These are phyloP conservation scores for Oscheius sp. DNA, from an alignment of 2,888 invertebrate genomes.

Conservation along the genomic window DNA sequence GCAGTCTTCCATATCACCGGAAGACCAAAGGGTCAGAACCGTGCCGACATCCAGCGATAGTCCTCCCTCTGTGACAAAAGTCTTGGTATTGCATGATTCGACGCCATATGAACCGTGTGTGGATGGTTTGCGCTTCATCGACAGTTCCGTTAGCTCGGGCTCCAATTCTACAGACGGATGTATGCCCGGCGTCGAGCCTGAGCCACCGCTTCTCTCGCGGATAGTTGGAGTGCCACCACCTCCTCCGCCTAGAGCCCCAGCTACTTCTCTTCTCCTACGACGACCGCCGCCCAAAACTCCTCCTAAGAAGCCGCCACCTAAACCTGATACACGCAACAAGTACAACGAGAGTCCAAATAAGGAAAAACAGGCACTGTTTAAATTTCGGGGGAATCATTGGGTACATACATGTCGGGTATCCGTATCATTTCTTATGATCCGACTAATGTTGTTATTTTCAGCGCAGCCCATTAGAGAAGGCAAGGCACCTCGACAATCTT, in stretches of 20 bases:
- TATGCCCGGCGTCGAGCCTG: slow-evolving; percentile 56
- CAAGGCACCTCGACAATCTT: slow-evolving; percentile 72
- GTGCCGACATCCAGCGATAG: slow-evolving; percentile 1
- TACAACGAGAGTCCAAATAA: slow-evolving; percentile 53
- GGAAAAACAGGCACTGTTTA: slow-evolving; percentile 42
- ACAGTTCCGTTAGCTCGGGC: slow-evolving; percentile 31
- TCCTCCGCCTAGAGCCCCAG: slow-evolving; percentile 54
- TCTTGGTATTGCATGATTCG: slow-evolving; percentile 24
- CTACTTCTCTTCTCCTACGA: slow-evolving; percentile 52
- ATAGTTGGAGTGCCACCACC: slow-evolving; percentile 61
- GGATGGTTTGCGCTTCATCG: slow-evolving; percentile 35
- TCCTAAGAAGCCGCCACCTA: slow-evolving; percentile 42
- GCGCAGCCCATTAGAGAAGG: slow-evolving; percentile 73
- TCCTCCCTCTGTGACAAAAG: slow-evolving; percentile 26
- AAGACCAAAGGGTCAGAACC: background rate
- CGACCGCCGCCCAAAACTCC: slow-evolving; percentile 40
- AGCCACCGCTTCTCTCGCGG: slow-evolving; percentile 63
- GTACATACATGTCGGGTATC: slow-evolving; percentile 2
- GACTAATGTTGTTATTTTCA: slow-evolving; percentile 54
- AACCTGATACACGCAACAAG: slow-evolving; percentile 55
- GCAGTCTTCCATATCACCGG: slow-evolving; percentile 23
- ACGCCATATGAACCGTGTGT: slow-evolving; percentile 20
- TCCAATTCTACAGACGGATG: slow-evolving; percentile 51
- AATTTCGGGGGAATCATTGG: slow-evolving; percentile 15
- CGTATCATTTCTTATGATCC: background rate